A percentile compares a stretch with the other conserved stretches of the same genome.
These are phyloP conservation scores for Cisticola juncidis DNA, from an alignment of 2,113 vertebrate species.

Conservation along the genomic window DNA sequence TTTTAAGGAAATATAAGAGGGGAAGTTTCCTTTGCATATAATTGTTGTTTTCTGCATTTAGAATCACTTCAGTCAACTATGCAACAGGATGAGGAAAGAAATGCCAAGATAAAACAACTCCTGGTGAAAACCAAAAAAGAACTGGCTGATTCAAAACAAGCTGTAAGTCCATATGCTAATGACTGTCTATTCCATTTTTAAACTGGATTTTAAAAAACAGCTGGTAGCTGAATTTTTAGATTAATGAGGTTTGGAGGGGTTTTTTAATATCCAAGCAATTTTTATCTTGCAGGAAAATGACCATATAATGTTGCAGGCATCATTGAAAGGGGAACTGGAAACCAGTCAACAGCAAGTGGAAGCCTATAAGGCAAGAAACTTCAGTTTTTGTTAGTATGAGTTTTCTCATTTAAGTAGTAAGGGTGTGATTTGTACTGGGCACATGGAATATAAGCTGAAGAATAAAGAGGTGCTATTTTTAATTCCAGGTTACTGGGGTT, in stretches of 20 bases:
- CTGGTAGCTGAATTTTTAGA: neutral
- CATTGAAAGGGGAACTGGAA: slow-evolving; percentile 91
- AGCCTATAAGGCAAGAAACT: slow-evolving; percentile 83
- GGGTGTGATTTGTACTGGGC: neutral
- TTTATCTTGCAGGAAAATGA: slow-evolving; percentile 83
- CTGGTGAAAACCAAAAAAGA: slow-evolving; percentile 96
- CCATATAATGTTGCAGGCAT: slow-evolving; percentile 83
- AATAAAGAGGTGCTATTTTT: neutral
- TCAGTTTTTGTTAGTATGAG: neutral
- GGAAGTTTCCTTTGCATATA: neutral
- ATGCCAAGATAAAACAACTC: slow-evolving; percentile 90
- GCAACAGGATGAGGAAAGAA: slow-evolving; percentile 86
- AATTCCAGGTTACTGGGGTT: neutral
- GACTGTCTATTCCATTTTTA: neutral
- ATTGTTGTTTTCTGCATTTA: slow-evolving; percentile 60
- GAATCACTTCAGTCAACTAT: slow-evolving; percentile 84
- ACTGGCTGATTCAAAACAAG: slow-evolving; percentile 88
- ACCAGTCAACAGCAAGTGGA: slow-evolving; percentile 91
- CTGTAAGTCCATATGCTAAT: slow-evolving; percentile 75
- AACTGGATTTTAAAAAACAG: neutral
- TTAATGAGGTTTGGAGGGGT: neutral
- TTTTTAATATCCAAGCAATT: slow-evolving; percentile 27
- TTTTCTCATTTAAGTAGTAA: neutral
- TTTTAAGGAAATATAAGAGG: neutral
- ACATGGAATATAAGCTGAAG: neutral